Evolutionary conservation across 2,888 invertebrate genomes (phyloP), one percentile per base, ranked within the genome.

Genomic region (Malthinus seriepunctatus): DNA sequence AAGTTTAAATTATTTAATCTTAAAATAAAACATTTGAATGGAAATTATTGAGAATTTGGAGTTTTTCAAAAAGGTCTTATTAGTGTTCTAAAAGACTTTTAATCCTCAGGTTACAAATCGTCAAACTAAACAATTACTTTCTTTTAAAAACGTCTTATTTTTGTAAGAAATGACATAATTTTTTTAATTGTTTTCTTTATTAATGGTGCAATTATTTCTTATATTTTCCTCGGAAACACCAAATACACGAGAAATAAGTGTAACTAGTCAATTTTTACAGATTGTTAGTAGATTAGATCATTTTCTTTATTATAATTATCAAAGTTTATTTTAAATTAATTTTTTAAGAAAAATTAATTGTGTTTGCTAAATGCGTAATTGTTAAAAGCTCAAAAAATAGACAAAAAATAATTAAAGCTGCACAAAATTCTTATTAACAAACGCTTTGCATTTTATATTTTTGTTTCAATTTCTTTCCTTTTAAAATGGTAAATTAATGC

Each of bases 211-310:
- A 47, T 34, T 47, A 34, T 47, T 47, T 47, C 34, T 47, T 34
- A 47, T 47, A 12, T 34, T 47, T 33, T 47, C 15, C 32, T 47
- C 32, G n/a, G 9, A 14, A 34, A 15, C 34, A 47, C 34, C 42
- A 52, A 45, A 52, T 44, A 45, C 52, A 52, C 44, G 32, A 52
- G 45, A 35, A 46, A 45, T 44, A 52, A 42, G 39, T 42, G 39
- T 23, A 52, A 52, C 52, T 52, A 52, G 52, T 52, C 52, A 52
- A 34, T 52, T 52, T 52, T 52, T 44, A 11, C 32, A 14, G 14
- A 33, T 47, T 14, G 14, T 47, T 47, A 47, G 33, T 47, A 14
- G 8, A 12, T 8, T 47, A 47, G 10, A 1, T 33, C 32, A 32
- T 32, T 47, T 33, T n/a, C 14, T 14, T 14, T 47, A 12, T 12